Conservation (phyloP, 2,888 invertebrate species). For the Philereme transversata region DNA sequence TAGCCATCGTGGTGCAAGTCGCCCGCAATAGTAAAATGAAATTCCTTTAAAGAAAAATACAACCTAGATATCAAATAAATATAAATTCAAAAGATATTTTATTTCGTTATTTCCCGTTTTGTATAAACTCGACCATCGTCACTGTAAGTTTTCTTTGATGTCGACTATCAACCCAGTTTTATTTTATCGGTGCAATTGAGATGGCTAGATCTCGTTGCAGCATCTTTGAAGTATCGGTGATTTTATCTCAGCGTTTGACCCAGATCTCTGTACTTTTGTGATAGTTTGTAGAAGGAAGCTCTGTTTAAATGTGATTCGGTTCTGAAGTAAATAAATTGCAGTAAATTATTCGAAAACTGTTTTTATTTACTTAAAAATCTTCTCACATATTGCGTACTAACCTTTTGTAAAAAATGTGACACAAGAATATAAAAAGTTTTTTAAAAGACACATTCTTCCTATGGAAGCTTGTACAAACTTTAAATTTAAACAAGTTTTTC, state of each 20-base stretch:
- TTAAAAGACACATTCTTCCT: too few species aligned
- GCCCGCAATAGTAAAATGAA: too few species aligned
- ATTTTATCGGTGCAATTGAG: slow-evolving; percentile 44
- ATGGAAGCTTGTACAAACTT: too few species aligned
- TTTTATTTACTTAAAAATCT: too few species aligned
- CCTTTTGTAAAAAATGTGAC: too few species aligned
- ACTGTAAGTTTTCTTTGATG: slow-evolving; percentile 30
- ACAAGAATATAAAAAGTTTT: too few species aligned
- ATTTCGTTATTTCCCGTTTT: slow-evolving; percentile 12
- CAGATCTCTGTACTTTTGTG: slow-evolving; percentile 42
- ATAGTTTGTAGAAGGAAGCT: slow-evolving; percentile 29
- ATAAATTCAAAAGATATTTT: slow-evolving; percentile 8
- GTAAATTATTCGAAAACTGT: too few species aligned
- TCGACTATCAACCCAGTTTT: slow-evolving; percentile 38
- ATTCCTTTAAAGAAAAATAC: too few species aligned
- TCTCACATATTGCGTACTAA: too few species aligned
- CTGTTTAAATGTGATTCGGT: slow-evolving; percentile 3
- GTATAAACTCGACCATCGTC: slow-evolving; percentile 18
- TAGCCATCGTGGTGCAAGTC: too few species aligned
- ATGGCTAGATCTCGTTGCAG: slow-evolving; percentile 44
- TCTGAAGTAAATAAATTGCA: background rate
- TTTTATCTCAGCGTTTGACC: slow-evolving; percentile 56
- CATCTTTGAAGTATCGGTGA: slow-evolving; percentile 53
- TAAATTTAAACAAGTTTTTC: too few species aligned
- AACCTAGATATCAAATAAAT: background rate